Evolutionary conservation across 2,888 invertebrate species (phyloP).

Genomic region (Smittia aterrima): DNA sequence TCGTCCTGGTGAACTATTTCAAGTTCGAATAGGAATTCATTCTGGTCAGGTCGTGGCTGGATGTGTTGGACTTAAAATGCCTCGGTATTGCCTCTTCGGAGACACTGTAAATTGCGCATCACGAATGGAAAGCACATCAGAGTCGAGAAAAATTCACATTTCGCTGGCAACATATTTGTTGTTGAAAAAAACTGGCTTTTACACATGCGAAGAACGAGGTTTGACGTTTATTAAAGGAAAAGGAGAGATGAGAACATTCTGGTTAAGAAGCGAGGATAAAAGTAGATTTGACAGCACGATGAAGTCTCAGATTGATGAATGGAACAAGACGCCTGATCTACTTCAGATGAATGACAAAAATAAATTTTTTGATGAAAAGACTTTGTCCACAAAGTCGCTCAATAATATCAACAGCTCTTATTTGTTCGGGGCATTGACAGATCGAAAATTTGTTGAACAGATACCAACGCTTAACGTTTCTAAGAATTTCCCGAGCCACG

Average conservation of each 20-base stretch:
- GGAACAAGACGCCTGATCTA: constrained; percentile 1
- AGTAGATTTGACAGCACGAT: constrained; percentile 35
- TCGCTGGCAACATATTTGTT: constrained; percentile 68
- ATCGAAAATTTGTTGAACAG: neutral
- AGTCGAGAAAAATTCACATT: constrained; percentile 72
- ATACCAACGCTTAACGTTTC: neutral
- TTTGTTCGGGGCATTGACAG: neutral
- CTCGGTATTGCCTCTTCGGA: constrained; percentile 78
- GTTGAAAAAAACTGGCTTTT: constrained; percentile 69
- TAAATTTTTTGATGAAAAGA: neutral
- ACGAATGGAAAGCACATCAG: constrained; percentile 75
- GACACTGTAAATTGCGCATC: constrained; percentile 82
- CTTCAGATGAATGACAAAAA: neutral
- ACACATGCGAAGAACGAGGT: constrained; percentile 70
- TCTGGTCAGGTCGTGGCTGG: constrained; percentile 76
- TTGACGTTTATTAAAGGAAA: constrained; percentile 73
- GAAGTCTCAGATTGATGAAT: neutral
- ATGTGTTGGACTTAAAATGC: constrained; percentile 67
- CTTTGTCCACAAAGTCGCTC: constrained; percentile 30
- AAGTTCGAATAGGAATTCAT: constrained; percentile 71
- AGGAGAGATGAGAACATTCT: constrained; percentile 73
- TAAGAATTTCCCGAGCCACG: neutral
- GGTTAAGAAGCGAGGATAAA: constrained; percentile 51
- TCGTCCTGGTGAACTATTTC: constrained; percentile 64
- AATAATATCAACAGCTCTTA: neutral